Evolutionary conservation across 1,140 invertebrate genomes (phyloP).

Genomic region (Drosophila bipectinata): DNA sequence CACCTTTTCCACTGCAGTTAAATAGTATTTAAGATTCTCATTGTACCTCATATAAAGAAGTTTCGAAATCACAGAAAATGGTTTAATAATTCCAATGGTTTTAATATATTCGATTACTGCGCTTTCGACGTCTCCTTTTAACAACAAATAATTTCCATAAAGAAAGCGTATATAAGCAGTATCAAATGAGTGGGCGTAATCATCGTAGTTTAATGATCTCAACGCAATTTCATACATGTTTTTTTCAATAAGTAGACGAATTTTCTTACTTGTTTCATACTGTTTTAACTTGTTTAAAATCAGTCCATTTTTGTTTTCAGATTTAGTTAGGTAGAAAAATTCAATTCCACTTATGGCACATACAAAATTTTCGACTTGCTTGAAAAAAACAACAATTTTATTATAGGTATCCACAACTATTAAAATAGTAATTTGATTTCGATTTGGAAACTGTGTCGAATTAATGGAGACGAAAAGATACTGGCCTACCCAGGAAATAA

Average conservation of each 20-base stretch:
- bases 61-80: conserved; percentile 60
- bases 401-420: conserved; percentile 55
- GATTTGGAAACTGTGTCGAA: background rate
- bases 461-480: conserved; percentile 45
- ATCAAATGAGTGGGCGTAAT: conserved; percentile 7
- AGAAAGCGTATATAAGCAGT: conserved; percentile 40
- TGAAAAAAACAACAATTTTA: conserved; percentile 62
- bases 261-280: conserved; percentile 22
- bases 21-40: conserved; percentile 43
- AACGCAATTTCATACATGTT: conserved; percentile 55
- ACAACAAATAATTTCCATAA: conserved; percentile 61
- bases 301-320: background rate
- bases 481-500: conserved; percentile 47
- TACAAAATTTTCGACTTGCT: conserved; percentile 46
- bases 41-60: conserved; percentile 50
- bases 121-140: conserved; percentile 22
- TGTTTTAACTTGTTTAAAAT: conserved; percentile 38
- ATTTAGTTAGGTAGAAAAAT: conserved; percentile 35
- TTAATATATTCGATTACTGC: conserved; percentile 52
- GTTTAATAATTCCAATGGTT: conserved; percentile 60
- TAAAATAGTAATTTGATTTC: conserved; percentile 7
- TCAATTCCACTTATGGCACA: conserved; percentile 17
- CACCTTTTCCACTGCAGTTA: conserved; percentile 33
- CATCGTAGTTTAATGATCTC: conserved; percentile 41
- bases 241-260: conserved; percentile 37